Evolutionary conservation across 2,797 vertebrate species (phyloP).

Genomic region (Lepilemur septentrionalis): DNA sequence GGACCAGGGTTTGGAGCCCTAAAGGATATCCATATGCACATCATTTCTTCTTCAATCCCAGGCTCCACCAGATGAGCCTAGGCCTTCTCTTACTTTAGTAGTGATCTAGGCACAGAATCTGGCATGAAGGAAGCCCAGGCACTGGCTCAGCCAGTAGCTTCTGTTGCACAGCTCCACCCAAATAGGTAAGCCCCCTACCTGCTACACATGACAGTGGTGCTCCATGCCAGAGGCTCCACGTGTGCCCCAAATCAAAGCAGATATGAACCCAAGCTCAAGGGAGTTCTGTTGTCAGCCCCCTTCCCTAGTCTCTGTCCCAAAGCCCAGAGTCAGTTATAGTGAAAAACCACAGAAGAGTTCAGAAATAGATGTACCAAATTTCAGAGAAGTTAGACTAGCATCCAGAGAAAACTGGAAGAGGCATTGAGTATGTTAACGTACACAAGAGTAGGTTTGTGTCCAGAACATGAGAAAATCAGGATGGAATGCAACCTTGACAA

Average conservation of each 20-base stretch:
- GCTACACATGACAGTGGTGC: no score
- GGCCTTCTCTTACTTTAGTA: background rate
- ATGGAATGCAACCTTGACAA: background rate
- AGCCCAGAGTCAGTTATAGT: background rate
- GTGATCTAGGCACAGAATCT: background rate
- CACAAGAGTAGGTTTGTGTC: background rate
- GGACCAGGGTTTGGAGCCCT: background rate
- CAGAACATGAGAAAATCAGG: background rate
- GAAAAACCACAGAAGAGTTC: background rate
- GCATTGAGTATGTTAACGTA: background rate
- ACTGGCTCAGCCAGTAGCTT: background rate
- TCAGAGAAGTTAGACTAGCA: background rate
- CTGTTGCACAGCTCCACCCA: background rate
- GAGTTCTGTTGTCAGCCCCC: background rate
- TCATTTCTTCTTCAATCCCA: background rate
- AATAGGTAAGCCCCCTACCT: background rate
- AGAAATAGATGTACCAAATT: background rate
- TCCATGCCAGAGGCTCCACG: background rate
- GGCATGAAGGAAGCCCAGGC: background rate
- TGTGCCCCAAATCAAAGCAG: background rate
- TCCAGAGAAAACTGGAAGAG: background rate
- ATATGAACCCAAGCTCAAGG: background rate
- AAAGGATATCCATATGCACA: background rate
- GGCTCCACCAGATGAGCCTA: background rate
- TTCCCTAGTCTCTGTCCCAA: background rate